phyloP scores from a whole-genome alignment of 2,113 vertebrate species.

The Syrrhaptes paradoxus region DNA sequence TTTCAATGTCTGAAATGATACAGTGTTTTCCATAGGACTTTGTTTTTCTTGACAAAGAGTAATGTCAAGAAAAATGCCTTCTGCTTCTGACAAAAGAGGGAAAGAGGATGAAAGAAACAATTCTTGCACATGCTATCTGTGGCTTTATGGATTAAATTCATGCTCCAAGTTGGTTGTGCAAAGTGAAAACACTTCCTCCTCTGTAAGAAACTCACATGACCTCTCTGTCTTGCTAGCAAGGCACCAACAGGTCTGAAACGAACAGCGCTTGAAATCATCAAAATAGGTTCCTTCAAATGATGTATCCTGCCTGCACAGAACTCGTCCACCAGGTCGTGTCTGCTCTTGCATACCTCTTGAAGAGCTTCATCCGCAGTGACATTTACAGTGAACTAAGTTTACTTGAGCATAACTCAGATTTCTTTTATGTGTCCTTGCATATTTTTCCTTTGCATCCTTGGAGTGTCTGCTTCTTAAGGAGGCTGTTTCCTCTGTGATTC shows the following conservation, averaged over 20 bases:
- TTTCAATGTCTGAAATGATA: neutral
- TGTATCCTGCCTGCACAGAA: neutral
- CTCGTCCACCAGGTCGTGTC: neutral
- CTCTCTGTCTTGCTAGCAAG: neutral
- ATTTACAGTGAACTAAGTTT: neutral
- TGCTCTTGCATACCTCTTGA: neutral
- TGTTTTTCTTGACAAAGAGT: constrained; percentile 2
- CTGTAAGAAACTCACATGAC: neutral
- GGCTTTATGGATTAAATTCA: neutral
- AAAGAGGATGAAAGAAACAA: neutral
- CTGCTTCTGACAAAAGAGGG: neutral
- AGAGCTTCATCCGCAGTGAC: neutral
- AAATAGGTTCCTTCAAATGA: neutral
- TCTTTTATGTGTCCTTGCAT: neutral
- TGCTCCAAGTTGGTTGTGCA: neutral
- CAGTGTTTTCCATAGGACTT: neutral
- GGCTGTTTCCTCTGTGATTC: neutral
- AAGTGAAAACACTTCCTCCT: neutral
- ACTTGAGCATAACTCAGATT: neutral
- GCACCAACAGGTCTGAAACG: neutral
- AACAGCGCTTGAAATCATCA: neutral
- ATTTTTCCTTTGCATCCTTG: neutral
- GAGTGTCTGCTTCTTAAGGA: neutral
- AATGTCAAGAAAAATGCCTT: neutral
- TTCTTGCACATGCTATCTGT: neutral